phyloP scores from a whole-genome alignment of 2,888 invertebrate genomes.

The Agelastica alni region DNA sequence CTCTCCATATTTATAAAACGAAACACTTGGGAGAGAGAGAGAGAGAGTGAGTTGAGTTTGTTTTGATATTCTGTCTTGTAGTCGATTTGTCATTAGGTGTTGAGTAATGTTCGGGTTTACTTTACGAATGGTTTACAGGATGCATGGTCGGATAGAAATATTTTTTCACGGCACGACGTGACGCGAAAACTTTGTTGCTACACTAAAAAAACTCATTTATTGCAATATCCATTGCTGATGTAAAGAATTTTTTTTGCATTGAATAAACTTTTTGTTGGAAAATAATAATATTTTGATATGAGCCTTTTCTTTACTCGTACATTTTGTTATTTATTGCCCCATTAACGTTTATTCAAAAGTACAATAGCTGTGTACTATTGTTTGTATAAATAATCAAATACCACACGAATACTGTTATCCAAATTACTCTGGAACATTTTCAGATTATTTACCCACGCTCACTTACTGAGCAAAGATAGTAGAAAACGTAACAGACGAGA shows the following conservation, averaged over 20 bases:
- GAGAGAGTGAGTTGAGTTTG: not conserved
- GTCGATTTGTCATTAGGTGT: slow-evolving; percentile 7
- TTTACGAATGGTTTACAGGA: not conserved
- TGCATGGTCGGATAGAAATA: not conserved
- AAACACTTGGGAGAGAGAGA: not conserved
- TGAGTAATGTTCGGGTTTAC: slow-evolving; percentile 2
- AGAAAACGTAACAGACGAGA: too few species aligned
- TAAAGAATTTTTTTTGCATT: too few species aligned
- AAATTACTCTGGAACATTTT: not conserved
- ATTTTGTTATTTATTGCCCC: not conserved
- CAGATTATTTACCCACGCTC: slow-evolving; percentile 3
- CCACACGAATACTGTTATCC: not conserved
- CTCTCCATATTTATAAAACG: slow-evolving; percentile 9
- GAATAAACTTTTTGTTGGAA: too few species aligned
- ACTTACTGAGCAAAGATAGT: not conserved
- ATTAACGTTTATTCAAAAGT: slow-evolving; percentile 1
- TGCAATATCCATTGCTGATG: too few species aligned
- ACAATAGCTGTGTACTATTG: slow-evolving; percentile 6
- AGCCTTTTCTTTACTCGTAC: too few species aligned
- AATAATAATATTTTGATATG: too few species aligned
- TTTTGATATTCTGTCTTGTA: slow-evolving; percentile 6
- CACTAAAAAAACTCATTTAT: too few species aligned
- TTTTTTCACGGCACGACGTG: not conserved
- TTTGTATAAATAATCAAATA: slow-evolving; percentile 4
- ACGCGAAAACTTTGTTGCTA: too few species aligned